Conservation (phyloP, 2,113 vertebrate genomes). For the rat (Rattus norvegicus) region GRCr8 NC_086027.1:39159501-39160000, state of each 20-base stretch:
- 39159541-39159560: neutral
- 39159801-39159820: neutral
- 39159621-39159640: neutral
- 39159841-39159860: neutral
- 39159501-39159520: neutral
- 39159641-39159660: neutral
- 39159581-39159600: neutral
- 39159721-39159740: neutral
- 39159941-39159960: neutral
- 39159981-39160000: neutral
- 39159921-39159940: neutral
- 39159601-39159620: neutral
- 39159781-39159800: neutral
- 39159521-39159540: neutral
- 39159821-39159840: neutral
- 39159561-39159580: neutral
- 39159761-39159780: neutral
- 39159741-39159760: neutral
- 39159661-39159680: neutral
- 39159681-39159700: neutral
- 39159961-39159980: neutral
- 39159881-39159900: neutral
- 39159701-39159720: neutral
- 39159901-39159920: neutral
- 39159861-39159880: neutral